Base-by-base conservation (phyloP, 2,113 vertebrate species). In the Hepsetus odoe region DNA sequence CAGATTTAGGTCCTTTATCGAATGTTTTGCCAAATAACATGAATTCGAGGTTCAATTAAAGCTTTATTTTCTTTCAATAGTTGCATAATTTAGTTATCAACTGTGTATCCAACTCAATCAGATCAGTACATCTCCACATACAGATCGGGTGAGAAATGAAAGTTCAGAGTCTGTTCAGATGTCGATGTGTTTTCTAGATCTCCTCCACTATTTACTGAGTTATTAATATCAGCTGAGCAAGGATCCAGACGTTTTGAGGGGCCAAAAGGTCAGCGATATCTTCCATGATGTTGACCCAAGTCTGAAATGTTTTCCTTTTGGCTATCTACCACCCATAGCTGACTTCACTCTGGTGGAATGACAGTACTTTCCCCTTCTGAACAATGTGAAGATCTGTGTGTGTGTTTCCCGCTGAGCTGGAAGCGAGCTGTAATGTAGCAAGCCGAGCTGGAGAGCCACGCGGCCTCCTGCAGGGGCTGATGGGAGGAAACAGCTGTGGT, bases 401-500 rank as follows among this genome's bases (percentile, higher is more conserved):
- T 73, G 24, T 69, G 61, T 58, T 58, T 51, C 30, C 53, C 22
- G 65, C 56, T 69, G 74, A 38, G 74, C n/a, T 64, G 61, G 49
- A 82, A 79, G 73, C 79, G 62, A 80, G 62, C 49, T 73, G 68
- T 76, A 77, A 53, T 73, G 76, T 73, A 64, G 73, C 80, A 82
- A 73, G 46, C 80, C 22, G 26, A 59, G 68, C 55, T 64, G 35
- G 68, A 59, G 80, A 33, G 76, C 33, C 56, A 74, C 74, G 70
- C 62, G 72, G 77, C 46, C 69, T 74, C 83, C 80, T 71, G 83
- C 83, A 51, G 80, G 70, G 77, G 64, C 42, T 82, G 80, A 80
- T 65, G 77, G 80, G 64, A 79, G 83, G 77, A 80, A 82, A 76
- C 83, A 85, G 83, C 83, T 85, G 83, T 65, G 78, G 38, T 69